Evolutionary conservation across 2,888 invertebrate genomes (phyloP).

Genomic region (Nineta flava): DNA sequence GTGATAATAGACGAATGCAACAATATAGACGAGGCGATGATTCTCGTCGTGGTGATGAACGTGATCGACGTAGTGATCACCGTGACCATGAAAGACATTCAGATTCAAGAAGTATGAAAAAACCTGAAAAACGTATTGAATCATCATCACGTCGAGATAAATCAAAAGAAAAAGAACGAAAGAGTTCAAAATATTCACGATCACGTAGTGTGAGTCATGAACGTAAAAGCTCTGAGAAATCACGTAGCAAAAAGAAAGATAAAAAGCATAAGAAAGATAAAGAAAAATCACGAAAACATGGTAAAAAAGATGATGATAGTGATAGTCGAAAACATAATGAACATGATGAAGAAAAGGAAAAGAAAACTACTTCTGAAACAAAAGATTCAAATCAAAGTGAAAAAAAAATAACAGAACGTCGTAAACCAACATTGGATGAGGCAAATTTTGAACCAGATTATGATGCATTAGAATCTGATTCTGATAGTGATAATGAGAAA

Average conservation of each 20-base stretch:
- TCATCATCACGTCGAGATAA: constrained; percentile 12
- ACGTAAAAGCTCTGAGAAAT: constrained; percentile 14
- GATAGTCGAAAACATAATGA: constrained; percentile 16
- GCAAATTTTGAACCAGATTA: constrained; percentile 61
- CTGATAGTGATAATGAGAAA: constrained; percentile 20
- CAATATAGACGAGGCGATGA: constrained; percentile 20
- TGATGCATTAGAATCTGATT: constrained; percentile 48
- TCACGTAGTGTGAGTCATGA: constrained; percentile 19
- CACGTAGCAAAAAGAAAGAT: constrained; percentile 23
- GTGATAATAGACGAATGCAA: constrained; percentile 14
- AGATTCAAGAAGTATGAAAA: constrained; percentile 3
- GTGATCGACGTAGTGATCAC: constrained; percentile 22
- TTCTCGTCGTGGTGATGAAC: constrained; percentile 17
- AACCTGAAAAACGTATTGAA: constrained; percentile 10
- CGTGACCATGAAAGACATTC: constrained; percentile 10
- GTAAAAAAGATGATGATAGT: constrained; percentile 18
- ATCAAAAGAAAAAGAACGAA: constrained; percentile 5
- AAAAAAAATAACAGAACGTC: constrained; percentile 33
- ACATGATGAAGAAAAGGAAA: constrained; percentile 13
- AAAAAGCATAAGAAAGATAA: constrained; percentile 32
- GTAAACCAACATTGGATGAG: constrained; percentile 54
- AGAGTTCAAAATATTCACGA: constrained; percentile 8
- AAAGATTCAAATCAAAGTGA: constrained; percentile 15
- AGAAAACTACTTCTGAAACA: constrained; percentile 17
- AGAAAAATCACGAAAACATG: constrained; percentile 23